A percentile compares a stretch with the other conserved stretches of the same genome.
Evolutionary conservation across 2,888 invertebrate species (phyloP).

Genomic region (Teleogryllus oceanicus): DNA sequence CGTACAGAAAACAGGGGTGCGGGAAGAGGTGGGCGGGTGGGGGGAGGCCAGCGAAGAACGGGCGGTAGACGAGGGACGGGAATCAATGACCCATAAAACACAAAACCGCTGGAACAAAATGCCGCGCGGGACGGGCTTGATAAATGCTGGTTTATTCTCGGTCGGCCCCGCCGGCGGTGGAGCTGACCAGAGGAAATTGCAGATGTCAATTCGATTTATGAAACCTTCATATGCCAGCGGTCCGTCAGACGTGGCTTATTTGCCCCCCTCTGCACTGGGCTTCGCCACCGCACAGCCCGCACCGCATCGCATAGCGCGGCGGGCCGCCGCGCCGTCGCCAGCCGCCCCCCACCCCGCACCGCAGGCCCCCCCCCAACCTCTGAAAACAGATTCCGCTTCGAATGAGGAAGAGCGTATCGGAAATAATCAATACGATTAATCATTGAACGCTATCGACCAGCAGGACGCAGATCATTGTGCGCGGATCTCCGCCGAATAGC

Average conservation of each 20-base stretch:
- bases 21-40: no score
- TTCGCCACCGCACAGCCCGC: background rate
- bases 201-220: conserved; percentile 1
- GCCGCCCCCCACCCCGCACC: no score
- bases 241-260: background rate
- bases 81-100: conserved; percentile 5
- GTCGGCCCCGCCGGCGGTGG: background rate
- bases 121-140: background rate
- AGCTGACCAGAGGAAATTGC: background rate
- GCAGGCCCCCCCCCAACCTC: background rate
- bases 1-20: no score
- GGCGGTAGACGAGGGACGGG: background rate
- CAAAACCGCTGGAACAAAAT: background rate
- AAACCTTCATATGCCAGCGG: conserved; percentile 6
- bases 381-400: background rate
- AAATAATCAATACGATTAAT: background rate
- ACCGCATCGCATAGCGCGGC: no score
- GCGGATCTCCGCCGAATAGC: no score
- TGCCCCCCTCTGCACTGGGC: background rate
- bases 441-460: background rate
- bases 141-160: background rate
- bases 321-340: no score
- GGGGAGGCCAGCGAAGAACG: no score
- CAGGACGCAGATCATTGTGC: no score
- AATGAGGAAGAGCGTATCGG: background rate